phyloP scores from a whole-genome alignment of 2,797 vertebrate species.

The Phylloscopus collybita region DNA sequence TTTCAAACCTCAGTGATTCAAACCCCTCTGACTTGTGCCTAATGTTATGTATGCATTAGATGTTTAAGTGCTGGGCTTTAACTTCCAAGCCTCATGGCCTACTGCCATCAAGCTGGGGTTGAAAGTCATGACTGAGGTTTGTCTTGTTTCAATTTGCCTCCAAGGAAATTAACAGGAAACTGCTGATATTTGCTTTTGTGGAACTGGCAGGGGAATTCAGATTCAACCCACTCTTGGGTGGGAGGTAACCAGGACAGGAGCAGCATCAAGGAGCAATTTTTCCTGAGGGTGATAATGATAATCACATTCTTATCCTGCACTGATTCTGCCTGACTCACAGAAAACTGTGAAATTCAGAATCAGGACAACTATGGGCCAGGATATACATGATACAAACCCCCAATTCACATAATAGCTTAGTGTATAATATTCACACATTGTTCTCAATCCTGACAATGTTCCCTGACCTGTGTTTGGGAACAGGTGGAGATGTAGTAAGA shows the following conservation, averaged over 20 bases:
- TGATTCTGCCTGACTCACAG: not conserved
- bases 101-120: not conserved
- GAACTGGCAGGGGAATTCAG: not conserved
- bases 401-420: not conserved
- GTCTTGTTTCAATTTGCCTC: not conserved
- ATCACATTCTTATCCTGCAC: not conserved
- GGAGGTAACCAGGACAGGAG: not conserved
- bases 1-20: not conserved
- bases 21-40: not conserved
- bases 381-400: not conserved
- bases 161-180: not conserved
- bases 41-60: fast-evolving
- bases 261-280: not conserved
- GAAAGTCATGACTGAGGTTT: not conserved
- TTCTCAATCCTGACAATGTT: not conserved
- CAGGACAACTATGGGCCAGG: not conserved
- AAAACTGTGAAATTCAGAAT: not conserved
- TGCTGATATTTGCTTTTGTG: not conserved
- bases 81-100: not conserved
- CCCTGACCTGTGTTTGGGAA: not conserved
- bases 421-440: not conserved
- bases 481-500: slow-evolving; percentile 5
- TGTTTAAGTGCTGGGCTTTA: not conserved
- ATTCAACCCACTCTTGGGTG: not conserved
- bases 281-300: not conserved